A percentile compares a stretch with the other conserved stretches of the same genome.
Conservation (phyloP, 2,797 vertebrate species). For the Myotis daubentonii region DNA sequence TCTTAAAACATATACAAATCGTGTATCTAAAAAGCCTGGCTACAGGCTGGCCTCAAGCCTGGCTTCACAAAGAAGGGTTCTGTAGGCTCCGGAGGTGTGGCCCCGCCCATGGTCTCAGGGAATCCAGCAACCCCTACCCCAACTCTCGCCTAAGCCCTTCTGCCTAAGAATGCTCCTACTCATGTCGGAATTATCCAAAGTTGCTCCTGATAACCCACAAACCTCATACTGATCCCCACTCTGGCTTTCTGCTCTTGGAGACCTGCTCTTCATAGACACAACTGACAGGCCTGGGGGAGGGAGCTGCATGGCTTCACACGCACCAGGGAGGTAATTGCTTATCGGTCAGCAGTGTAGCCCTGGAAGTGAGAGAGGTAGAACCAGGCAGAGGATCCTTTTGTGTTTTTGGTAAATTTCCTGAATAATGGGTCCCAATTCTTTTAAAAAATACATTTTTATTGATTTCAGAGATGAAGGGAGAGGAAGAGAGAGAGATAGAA, state of each 20-base stretch:
- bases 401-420: neutral
- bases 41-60: neutral
- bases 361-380: neutral
- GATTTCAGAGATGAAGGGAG: too few species aligned
- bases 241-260: neutral
- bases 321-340: neutral
- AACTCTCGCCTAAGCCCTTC: neutral
- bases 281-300: neutral
- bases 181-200: neutral
- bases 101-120: neutral
- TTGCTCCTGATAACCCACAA: neutral
- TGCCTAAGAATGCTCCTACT: neutral
- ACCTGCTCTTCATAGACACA: neutral
- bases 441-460: too few species aligned
- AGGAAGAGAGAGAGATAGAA: too few species aligned
- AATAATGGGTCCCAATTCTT: neutral
- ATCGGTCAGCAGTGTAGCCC: neutral
- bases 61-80: neutral
- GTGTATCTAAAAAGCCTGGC: neutral
- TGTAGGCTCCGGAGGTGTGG: neutral
- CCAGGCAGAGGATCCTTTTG: neutral
- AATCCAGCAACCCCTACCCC: neutral
- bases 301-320: neutral
- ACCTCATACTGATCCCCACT: neutral
- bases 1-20: neutral